These are phyloP conservation scores for Baccha elongata DNA, from an alignment of 2,888 invertebrate genomes.

Conservation along the genomic window DNA sequence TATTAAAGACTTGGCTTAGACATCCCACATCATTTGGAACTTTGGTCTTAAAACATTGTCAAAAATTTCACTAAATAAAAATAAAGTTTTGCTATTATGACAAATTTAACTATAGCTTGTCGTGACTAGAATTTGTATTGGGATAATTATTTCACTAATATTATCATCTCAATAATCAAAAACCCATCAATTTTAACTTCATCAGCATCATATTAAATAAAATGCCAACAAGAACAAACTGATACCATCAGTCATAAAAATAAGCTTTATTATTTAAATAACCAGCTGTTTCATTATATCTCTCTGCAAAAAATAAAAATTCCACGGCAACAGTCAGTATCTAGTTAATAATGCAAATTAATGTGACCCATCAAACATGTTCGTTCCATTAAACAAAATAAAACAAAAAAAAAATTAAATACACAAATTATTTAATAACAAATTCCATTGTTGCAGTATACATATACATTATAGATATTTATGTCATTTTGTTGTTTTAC, in stretches of 20 bases:
- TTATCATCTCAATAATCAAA: not conserved
- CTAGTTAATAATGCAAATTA: constrained; percentile 60
- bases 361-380: constrained; percentile 61
- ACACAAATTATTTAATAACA: constrained; percentile 48
- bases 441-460: not conserved
- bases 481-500: constrained; percentile 6
- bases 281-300: not conserved
- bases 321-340: not conserved
- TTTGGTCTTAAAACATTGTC: no score
- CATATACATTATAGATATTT: not conserved
- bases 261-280: not conserved
- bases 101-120: no score
- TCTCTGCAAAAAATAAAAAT: not conserved
- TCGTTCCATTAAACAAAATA: constrained; percentile 57
- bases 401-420: constrained; percentile 40
- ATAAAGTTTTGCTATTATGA: no score
- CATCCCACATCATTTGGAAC: no score
- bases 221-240: not conserved
- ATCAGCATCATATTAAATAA: not conserved
- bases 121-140: no score
- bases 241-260: not conserved
- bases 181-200: not conserved
- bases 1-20: no score
- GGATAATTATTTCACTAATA: no score
- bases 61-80: no score